Evolutionary conservation across 2,113 vertebrate species (phyloP), one percentile per base, ranked within the genome.

Genomic region (Brachypteracias leptosomus): DNA sequence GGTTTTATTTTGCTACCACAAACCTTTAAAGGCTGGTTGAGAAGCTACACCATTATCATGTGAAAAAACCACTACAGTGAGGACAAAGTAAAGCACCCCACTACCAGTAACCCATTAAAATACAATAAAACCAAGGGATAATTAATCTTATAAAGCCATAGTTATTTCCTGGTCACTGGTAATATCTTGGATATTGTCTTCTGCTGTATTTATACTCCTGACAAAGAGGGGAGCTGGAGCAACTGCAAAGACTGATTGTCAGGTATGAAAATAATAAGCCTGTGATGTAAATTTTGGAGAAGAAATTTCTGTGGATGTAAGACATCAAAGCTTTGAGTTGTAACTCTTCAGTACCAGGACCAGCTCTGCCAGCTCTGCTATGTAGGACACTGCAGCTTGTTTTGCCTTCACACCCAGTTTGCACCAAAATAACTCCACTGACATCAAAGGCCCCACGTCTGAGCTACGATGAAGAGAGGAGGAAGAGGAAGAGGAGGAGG

Each of bases 401-500:
- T 90, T 75, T 89, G 46, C 77, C 61, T 92, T 85, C 65, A 59
- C 11, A 8, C 58, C 62, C 62, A 36, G 55, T 79, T 73, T 65
- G 72, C 85, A 94, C 88, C 79, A 93, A 90, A 94, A 88, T 88
- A 94, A 67, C 66, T 88, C 49, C 2, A 3, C 85, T 93, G 92
- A 90, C 95, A 91, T 79, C 90, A 76, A 82, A 89, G 85, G 29
- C 35, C 40, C 14, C 44, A 16, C 0, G 2, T 14, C 71, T 57
- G 78, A 79, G 54, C n/a, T 76, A 54, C 47, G 33, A 36, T 0
- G 10, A 33, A 20, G 29, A 76, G 42, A 81, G 63, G 71, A 77
- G 62, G 38, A n/a, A n/a, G n/a, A 83, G 54, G 42, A 76, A 51
- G 52, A 74, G 66, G 59, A 87, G 75, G 35, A 88, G 33, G 24